Evolutionary conservation across 2,797 vertebrate genomes (phyloP).

Genomic region (Tarsius wallacei): DNA sequence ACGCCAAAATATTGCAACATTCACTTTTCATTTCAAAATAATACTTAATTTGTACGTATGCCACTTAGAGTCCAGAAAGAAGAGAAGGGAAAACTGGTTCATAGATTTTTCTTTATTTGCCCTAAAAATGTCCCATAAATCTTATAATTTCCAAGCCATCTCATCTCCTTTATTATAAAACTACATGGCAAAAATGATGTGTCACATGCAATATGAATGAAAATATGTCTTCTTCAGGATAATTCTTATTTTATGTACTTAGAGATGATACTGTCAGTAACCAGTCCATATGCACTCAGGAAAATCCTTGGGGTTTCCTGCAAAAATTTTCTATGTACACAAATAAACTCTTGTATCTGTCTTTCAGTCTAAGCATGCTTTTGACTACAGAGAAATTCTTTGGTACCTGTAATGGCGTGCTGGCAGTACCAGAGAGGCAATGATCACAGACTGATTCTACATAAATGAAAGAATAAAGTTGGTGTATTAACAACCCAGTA

Average conservation of each 20-base stretch:
- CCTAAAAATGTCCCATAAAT: conserved; percentile 2
- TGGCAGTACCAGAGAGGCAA: not conserved
- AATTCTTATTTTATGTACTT: not conserved
- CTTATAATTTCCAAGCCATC: not conserved
- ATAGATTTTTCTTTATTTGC: not conserved
- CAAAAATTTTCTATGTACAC: not conserved
- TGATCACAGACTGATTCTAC: not conserved
- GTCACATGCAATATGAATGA: not conserved
- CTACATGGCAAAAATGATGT: not conserved
- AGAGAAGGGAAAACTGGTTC: not conserved
- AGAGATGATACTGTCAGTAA: not conserved
- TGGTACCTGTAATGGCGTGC: not conserved
- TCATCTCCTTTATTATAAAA: not conserved
- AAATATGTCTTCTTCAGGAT: not conserved
- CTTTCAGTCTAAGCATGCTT: not conserved
- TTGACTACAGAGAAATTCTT: not conserved
- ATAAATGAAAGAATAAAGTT: not conserved
- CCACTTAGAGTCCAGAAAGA: not conserved
- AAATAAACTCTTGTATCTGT: not conserved
- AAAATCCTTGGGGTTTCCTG: not conserved
- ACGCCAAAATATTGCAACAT: not conserved
- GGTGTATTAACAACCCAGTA: not conserved
- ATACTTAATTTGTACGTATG: not conserved
- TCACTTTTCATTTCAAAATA: not conserved
- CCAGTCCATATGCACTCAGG: not conserved